Evolutionary conservation across 2,888 invertebrate genomes (phyloP).

Genomic region (Caenorhabditis sulstoni): DNA sequence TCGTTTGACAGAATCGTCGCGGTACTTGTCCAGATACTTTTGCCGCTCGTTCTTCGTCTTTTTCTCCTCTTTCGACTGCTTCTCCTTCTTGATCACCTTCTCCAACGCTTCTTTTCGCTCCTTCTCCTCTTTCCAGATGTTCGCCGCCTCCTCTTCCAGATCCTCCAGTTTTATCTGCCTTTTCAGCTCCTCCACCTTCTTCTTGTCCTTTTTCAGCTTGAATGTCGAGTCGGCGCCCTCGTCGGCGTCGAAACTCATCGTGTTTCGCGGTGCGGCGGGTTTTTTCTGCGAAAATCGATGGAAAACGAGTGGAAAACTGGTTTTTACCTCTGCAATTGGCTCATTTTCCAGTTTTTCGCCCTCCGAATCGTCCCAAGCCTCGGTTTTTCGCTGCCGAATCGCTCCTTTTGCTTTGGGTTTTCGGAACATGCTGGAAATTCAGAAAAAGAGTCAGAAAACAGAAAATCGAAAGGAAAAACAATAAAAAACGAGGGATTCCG

Average conservation of each 20-base stretch:
- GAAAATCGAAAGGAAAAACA: background rate
- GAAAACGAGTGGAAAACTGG: background rate
- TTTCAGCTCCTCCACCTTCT: conserved; percentile 69
- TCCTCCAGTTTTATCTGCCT: conserved; percentile 65
- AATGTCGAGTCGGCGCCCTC: conserved; percentile 72
- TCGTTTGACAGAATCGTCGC: conserved; percentile 56
- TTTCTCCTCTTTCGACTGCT: conserved; percentile 53
- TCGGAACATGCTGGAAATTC: conserved; percentile 71
- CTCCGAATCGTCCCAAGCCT: conserved; percentile 54
- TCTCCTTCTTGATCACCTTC: conserved; percentile 50
- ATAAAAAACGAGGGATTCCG: background rate
- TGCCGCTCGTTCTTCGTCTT: conserved; percentile 40
- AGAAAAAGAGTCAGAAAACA: background rate
- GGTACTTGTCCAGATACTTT: conserved; percentile 65
- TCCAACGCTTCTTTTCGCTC: conserved; percentile 47
- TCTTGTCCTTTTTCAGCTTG: conserved; percentile 74
- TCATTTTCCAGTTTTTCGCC: conserved; percentile 15
- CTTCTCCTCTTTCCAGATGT: conserved; percentile 50
- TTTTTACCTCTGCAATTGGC: conserved; percentile 2
- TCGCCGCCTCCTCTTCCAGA: conserved; percentile 64
- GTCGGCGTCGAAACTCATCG: conserved; percentile 74
- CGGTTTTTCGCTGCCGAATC: conserved; percentile 62
- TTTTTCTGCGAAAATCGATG: too few species aligned
- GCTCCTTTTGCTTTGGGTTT: conserved; percentile 73
- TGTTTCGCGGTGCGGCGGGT: conserved; percentile 25